These are phyloP conservation scores for Heliconius sara DNA, from an alignment of 2,888 invertebrate genomes.

Conservation along the genomic window DNA sequence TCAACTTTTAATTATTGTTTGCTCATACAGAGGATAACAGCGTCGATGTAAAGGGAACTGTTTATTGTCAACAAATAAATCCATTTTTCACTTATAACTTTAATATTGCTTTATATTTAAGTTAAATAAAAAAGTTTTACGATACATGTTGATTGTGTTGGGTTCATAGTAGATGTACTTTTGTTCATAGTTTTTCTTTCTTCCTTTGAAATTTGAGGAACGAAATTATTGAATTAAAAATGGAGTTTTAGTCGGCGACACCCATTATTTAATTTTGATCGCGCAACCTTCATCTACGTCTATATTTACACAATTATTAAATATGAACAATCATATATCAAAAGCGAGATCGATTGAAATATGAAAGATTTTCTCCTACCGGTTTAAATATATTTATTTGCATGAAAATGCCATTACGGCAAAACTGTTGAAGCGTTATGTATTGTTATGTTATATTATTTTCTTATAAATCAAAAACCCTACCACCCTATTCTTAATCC, in stretches of 20 bases:
- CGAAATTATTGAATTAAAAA: too few relatives aligned
- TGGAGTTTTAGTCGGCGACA: neutral
- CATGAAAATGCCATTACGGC: too few relatives aligned
- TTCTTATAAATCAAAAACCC: too few relatives aligned
- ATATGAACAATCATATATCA: neutral
- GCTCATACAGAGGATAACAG: slow-evolving; percentile 40
- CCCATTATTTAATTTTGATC: neutral
- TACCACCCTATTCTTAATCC: too few relatives aligned
- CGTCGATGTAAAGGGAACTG: slow-evolving; percentile 38
- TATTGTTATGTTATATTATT: too few relatives aligned
- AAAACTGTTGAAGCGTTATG: too few relatives aligned
- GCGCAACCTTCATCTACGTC: neutral
- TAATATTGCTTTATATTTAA: slow-evolving; percentile 23
- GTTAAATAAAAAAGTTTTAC: slow-evolving; percentile 16
- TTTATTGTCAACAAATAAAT: slow-evolving; percentile 36
- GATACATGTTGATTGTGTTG: neutral
- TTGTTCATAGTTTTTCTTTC: too few relatives aligned
- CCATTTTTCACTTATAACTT: slow-evolving; percentile 29
- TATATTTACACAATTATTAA: neutral
- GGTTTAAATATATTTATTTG: too few relatives aligned
- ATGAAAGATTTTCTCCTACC: too few relatives aligned
- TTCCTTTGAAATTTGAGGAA: too few relatives aligned
- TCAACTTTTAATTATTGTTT: slow-evolving; percentile 44
- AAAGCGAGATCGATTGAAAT: too few relatives aligned
- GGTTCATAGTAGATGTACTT: neutral